phyloP scores from a whole-genome alignment of 1,140 invertebrate genomes.

The Rhagoletis pomonella region DNA sequence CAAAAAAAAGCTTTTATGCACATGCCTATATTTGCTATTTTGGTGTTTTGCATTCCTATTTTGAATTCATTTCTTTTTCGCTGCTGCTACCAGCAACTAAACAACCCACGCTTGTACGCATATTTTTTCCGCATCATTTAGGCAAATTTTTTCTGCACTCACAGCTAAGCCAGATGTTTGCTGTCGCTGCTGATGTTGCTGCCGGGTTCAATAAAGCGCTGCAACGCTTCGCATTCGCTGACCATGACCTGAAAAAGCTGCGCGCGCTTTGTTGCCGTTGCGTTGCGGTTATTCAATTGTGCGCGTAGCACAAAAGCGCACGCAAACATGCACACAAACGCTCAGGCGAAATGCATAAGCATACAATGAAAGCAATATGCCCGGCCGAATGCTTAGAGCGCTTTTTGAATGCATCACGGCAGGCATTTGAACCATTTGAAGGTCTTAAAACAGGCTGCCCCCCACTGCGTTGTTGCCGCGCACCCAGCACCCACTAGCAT shows the following conservation, averaged over 20 bases:
- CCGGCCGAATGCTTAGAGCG: neutral
- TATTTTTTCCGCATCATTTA: neutral
- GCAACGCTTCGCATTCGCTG: constrained; percentile 8
- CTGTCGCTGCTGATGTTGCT: neutral
- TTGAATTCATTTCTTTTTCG: neutral
- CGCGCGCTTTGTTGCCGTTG: neutral
- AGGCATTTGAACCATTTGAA: constrained; percentile 34
- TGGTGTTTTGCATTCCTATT: neutral
- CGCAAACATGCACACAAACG: neutral
- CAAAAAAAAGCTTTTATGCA: constrained; percentile 9
- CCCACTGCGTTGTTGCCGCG: neutral
- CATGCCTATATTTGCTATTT: neutral
- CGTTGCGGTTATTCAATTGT: constrained; percentile 22
- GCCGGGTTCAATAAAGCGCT: constrained; percentile 12
- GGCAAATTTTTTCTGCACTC: neutral
- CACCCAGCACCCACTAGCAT: neutral
- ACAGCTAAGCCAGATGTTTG: neutral
- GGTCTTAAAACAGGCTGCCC: neutral
- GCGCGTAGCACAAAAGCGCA: neutral
- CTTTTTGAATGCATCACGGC: constrained; percentile 3
- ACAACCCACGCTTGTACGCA: neutral
- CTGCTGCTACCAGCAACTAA: neutral
- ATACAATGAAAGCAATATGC: constrained; percentile 9
- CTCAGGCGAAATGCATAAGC: too few relatives aligned
- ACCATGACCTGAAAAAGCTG: constrained; percentile 22